Base-by-base conservation (phyloP, 1,140 invertebrate genomes). In the Drosophila nannoptera region DNA sequence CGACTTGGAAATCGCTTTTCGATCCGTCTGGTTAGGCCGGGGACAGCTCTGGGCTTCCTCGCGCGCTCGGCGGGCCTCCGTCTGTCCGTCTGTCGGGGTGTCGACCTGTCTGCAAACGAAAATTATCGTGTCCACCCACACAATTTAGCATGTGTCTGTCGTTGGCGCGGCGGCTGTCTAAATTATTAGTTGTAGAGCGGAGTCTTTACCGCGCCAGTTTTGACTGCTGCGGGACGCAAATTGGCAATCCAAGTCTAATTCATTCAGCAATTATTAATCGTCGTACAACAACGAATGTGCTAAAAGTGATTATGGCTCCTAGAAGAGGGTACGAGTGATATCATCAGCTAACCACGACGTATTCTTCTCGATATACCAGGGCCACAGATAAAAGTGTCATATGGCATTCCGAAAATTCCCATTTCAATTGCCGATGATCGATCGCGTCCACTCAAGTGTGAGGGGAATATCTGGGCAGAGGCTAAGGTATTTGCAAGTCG, bases 51-150 rank as follows among this genome's bases (percentile, higher is more conserved):
- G 69, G 69, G 50, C 53, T 33, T 32, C 48, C 36, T 59, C 22
- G 43, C 45, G 14, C 11, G 29, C 35, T 43, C 36, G 9, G 31
- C 8, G 29, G 29, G 29, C 14, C 50, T 56, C 12, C 54, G 55
- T 54, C 12, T 16, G 4, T 56, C 12, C 54, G 55, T 54, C 12
- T 16, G 4, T 48, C 59, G 56, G 50, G 54, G 69, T 68, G 64
- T 59, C 55, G 65, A 73, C 22, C 22, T 78, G 80, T 78, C 75
- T 75, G 72, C 60, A 45, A 64, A 65, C 65, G 70, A 48, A 80
- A 84, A 84, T 77, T 81, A 87, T 84, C 71, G 71, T 81, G 77
- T 87, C 81, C 81, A 86, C 81, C 81, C 80, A 84, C 81, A 75
- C 81, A 84, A 86, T 84, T 75, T 86, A 81, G 67, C 67, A 84